These are phyloP conservation scores for Dallia pectoralis DNA, from an alignment of 2,797 vertebrate genomes.

Conservation along the genomic window DNA sequence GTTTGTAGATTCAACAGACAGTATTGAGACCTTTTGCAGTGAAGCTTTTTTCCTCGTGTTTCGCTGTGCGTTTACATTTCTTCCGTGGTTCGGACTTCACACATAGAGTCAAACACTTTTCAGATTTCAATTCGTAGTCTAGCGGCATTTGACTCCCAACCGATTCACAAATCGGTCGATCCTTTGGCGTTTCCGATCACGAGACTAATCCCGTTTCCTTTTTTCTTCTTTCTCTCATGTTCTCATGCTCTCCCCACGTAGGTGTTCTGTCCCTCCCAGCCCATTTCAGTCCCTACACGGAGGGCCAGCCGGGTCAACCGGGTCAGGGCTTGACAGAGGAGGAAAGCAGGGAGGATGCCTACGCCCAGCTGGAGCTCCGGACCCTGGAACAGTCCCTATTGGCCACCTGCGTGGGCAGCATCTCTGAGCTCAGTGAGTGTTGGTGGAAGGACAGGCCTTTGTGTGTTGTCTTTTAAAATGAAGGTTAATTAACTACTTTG, in stretches of 20 bases:
- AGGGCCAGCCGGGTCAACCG: slow-evolving; percentile 67
- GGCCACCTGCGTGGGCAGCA: slow-evolving; percentile 97
- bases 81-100: slow-evolving; percentile 25
- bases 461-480: neutral
- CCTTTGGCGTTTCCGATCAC: neutral
- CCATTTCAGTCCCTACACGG: slow-evolving; percentile 94
- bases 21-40: neutral
- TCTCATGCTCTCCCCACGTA: slow-evolving; percentile 51
- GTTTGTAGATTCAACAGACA: neutral
- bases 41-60: neutral
- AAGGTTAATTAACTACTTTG: neutral
- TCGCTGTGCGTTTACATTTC: slow-evolving; percentile 36
- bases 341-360: slow-evolving; percentile 89
- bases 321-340: slow-evolving; percentile 71
- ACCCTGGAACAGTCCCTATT: slow-evolving; percentile 95
- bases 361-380: slow-evolving; percentile 92
- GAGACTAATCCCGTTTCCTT: neutral
- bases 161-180: too few species aligned
- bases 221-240: neutral
- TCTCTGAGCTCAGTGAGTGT: slow-evolving; percentile 95
- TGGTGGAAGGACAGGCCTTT: neutral
- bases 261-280: slow-evolving; percentile 94
- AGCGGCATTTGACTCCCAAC: too few species aligned
- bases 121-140: too few species aligned
- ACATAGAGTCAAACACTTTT: too few species aligned